Evolutionary conservation across 2,797 vertebrate species (phyloP).

Genomic region (Sandelia bainsii): DNA sequence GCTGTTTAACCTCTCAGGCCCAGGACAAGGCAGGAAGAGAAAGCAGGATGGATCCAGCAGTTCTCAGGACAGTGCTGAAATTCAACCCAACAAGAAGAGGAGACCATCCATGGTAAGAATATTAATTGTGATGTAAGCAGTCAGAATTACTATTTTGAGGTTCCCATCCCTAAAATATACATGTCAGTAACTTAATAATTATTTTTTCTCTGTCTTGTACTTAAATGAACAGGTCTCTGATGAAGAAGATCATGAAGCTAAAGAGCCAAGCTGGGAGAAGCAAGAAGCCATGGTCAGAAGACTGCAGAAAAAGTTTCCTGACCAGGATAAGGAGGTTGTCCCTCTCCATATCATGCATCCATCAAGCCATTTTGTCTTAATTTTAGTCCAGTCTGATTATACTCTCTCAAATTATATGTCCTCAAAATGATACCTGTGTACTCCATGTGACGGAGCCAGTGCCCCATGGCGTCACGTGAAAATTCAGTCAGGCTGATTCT

Average conservation of each 20-base stretch:
- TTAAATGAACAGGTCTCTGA: conserved; percentile 70
- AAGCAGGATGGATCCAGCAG: conserved; percentile 79
- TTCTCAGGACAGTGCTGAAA: conserved; percentile 71
- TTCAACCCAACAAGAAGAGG: conserved; percentile 80
- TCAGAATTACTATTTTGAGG: neutral
- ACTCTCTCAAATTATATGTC: neutral
- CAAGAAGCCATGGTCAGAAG: conserved; percentile 89
- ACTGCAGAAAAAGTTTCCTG: conserved; percentile 90
- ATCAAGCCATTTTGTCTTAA: neutral
- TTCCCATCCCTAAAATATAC: neutral
- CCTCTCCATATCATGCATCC: neutral
- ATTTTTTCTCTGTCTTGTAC: neutral
- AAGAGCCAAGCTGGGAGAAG: conserved; percentile 85
- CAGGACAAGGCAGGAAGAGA: conserved; percentile 80
- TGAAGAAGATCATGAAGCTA: conserved; percentile 58
- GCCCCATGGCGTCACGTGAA: neutral
- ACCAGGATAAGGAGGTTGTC: conserved; percentile 90
- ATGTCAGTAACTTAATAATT: neutral
- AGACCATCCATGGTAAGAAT: conserved; percentile 57
- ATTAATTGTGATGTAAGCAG: neutral
- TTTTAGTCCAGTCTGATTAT: neutral
- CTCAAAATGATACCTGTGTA: neutral
- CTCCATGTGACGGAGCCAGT: neutral
- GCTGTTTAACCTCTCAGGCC: conserved; percentile 23
- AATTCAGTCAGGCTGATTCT: neutral